These are phyloP conservation scores for Hipposideros larvatus DNA, from an alignment of 2,797 vertebrate genomes.

Conservation along the genomic window DNA sequence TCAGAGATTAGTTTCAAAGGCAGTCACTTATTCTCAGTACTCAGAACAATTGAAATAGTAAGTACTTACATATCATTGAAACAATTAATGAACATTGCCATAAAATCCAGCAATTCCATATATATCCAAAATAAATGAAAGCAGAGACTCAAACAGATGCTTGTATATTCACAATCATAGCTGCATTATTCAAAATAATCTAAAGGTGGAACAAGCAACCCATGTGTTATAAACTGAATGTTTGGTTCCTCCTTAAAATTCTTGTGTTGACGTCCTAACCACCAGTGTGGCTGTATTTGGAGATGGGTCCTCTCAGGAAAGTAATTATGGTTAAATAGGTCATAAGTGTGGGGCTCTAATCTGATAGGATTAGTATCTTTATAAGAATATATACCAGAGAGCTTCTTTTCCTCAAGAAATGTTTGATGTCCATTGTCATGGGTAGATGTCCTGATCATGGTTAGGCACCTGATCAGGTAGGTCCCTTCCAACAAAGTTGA, in stretches of 20 bases:
- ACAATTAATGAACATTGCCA: background rate
- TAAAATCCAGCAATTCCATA: background rate
- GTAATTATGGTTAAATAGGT: background rate
- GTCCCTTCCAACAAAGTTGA: no score
- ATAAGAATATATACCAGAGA: background rate
- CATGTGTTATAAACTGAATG: background rate
- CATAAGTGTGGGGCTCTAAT: background rate
- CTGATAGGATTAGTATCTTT: background rate
- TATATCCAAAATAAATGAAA: background rate
- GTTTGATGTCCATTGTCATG: no score
- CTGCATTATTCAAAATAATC: background rate
- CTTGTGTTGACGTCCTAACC: background rate
- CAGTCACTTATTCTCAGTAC: background rate
- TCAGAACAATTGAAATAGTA: background rate
- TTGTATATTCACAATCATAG: background rate
- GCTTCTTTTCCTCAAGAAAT: background rate
- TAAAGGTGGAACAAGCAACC: background rate
- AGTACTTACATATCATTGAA: background rate
- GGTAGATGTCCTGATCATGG: no score
- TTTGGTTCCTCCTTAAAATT: background rate
- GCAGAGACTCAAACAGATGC: background rate
- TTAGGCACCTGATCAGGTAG: no score
- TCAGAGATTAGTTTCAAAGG: conserved; percentile 25
- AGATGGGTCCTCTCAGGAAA: background rate
- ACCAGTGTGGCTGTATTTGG: background rate